Evolutionary conservation across 2,888 invertebrate species (phyloP).

Genomic region (Orthosia gracilis): DNA sequence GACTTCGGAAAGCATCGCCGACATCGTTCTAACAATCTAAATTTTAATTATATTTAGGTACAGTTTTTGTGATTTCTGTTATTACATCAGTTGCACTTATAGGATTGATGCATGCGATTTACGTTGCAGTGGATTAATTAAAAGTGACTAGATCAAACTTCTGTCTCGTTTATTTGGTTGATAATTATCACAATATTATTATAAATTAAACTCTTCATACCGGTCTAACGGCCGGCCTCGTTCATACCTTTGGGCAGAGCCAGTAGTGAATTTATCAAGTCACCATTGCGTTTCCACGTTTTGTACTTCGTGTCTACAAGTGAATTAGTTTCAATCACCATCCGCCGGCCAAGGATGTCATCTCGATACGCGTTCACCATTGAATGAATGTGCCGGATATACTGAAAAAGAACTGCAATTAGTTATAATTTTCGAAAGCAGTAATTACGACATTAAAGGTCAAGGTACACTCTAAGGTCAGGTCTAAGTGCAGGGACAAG

Average conservation of each 20-base stretch:
- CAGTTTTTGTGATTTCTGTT: constrained; percentile 8
- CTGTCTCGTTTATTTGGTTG: constrained; percentile 24
- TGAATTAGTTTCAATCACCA: constrained; percentile 74
- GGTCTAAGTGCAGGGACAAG: not conserved
- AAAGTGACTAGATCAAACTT: constrained; percentile 35
- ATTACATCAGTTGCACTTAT: not conserved
- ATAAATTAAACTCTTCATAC: constrained; percentile 22
- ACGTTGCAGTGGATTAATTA: constrained; percentile 10
- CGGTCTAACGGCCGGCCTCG: constrained; percentile 92
- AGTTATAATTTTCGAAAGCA: not conserved
- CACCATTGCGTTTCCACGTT: constrained; percentile 93
- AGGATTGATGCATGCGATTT: not conserved
- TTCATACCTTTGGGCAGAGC: constrained; percentile 94
- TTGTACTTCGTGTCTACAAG: constrained; percentile 78
- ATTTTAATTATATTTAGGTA: constrained; percentile 1
- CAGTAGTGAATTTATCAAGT: constrained; percentile 94
- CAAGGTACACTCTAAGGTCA: not conserved
- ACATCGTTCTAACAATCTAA: constrained; percentile 11
- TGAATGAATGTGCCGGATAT: constrained; percentile 76
- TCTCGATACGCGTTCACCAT: constrained; percentile 77
- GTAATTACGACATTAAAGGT: not conserved
- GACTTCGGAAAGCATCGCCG: no score
- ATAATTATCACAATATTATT: constrained; percentile 41
- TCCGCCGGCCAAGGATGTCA: constrained; percentile 62
- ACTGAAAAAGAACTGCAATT: constrained; percentile 69